These are phyloP conservation scores for Tragopan temminckii DNA, from an alignment of 2,797 vertebrate genomes.

Conservation along the genomic window DNA sequence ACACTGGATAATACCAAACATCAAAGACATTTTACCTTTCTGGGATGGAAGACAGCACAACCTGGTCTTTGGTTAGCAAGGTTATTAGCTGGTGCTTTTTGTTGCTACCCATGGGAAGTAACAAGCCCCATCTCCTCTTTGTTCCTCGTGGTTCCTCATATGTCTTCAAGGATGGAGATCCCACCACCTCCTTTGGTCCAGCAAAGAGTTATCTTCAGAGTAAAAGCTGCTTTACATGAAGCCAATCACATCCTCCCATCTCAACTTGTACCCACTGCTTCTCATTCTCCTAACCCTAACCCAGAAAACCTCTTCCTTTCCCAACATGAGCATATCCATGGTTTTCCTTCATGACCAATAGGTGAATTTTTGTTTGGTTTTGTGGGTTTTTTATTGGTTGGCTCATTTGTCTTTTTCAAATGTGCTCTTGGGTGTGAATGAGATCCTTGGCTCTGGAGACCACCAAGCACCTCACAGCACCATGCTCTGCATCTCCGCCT, in stretches of 20 bases:
- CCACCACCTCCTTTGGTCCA: accelerated
- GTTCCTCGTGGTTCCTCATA: not conserved
- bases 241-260: not conserved
- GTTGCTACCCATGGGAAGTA: not conserved
- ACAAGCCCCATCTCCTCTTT: not conserved
- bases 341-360: not conserved
- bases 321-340: not conserved
- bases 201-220: not conserved
- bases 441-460: not conserved
- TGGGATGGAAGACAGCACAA: not conserved
- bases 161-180: not conserved
- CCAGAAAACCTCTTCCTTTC: not conserved
- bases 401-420: not conserved
- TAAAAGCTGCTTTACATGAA: not conserved
- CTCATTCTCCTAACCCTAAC: not conserved
- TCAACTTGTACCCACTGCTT: too few species aligned
- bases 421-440: not conserved
- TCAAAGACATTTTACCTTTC: not conserved
- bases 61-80: accelerated
- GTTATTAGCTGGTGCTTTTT: not conserved
- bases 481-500: accelerated
- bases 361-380: not conserved
- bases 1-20: too few species aligned
- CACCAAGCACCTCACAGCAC: not conserved
- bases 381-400: not conserved